Evolutionary conservation across 2,888 invertebrate species (phyloP).

Genomic region (Ernsta delagoae): DNA sequence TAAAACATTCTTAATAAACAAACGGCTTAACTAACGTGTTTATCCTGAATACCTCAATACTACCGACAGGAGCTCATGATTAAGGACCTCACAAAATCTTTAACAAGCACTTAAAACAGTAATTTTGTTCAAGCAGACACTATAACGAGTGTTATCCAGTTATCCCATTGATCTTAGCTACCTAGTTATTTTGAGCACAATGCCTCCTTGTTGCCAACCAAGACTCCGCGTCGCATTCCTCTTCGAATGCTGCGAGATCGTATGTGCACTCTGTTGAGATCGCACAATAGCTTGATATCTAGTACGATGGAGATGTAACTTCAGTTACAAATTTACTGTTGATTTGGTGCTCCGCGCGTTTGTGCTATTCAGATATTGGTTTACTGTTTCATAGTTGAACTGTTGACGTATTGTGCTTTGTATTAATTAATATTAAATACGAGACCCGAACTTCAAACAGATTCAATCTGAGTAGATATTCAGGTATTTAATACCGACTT

Average conservation of each 20-base stretch:
- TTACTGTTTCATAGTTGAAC: not conserved
- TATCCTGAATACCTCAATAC: too few species aligned
- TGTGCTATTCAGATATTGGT: not conserved
- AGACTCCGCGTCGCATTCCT: not conserved
- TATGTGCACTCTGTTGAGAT: constrained; percentile 1
- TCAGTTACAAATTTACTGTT: not conserved
- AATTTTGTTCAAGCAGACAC: too few species aligned
- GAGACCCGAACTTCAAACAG: too few species aligned
- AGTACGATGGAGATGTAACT: not conserved
- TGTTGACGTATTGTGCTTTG: not conserved
- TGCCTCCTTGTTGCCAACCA: not conserved
- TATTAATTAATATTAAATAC: not conserved
- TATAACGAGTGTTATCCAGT: too few species aligned
- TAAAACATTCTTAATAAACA: too few species aligned
- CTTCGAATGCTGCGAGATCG: not conserved
- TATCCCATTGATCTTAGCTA: too few species aligned
- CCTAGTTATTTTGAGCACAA: not conserved
- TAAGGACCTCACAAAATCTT: too few species aligned
- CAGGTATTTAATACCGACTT: too few species aligned
- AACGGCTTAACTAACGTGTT: too few species aligned
- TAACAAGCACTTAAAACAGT: too few species aligned
- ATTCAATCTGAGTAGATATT: too few species aligned
- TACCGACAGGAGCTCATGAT: too few species aligned
- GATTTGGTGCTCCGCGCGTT: not conserved
- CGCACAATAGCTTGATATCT: not conserved